phyloP scores from a whole-genome alignment of 2,888 invertebrate genomes.

The Tuberolachnus salignus region DNA sequence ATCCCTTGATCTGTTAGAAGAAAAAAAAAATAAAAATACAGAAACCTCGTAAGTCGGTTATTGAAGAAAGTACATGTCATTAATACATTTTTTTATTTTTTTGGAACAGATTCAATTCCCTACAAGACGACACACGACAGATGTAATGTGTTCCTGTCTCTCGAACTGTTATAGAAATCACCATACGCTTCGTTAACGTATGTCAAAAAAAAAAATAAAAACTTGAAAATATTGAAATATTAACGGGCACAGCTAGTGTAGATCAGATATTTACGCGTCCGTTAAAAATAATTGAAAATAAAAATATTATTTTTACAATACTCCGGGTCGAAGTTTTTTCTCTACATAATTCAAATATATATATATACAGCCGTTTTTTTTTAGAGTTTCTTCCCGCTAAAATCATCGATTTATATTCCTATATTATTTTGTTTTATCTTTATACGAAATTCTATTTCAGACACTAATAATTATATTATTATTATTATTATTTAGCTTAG shows the following conservation, averaged over 20 bases:
- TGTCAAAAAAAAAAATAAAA: background rate
- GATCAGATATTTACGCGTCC: no score
- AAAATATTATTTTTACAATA: no score
- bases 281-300: no score
- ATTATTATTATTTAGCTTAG: background rate
- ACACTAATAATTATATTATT: background rate
- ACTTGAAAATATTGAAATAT: no score
- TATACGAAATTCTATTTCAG: background rate
- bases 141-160: conserved; percentile 34
- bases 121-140: background rate
- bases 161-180: conserved; percentile 37
- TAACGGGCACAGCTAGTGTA: no score
- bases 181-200: conserved; percentile 24
- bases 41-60: background rate
- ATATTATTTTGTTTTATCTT: background rate
- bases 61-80: conserved; percentile 15
- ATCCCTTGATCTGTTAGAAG: no score
- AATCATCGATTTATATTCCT: background rate
- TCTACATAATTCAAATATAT: no score
- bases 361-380: background rate
- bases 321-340: no score
- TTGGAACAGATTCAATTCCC: conserved; percentile 37
- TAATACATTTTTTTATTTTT: conserved; percentile 37
- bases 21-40: background rate
- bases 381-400: background rate